These are phyloP conservation scores for Leptobrachium leishanense DNA, from an alignment of 2,113 vertebrate genomes.

Conservation along the genomic window DNA sequence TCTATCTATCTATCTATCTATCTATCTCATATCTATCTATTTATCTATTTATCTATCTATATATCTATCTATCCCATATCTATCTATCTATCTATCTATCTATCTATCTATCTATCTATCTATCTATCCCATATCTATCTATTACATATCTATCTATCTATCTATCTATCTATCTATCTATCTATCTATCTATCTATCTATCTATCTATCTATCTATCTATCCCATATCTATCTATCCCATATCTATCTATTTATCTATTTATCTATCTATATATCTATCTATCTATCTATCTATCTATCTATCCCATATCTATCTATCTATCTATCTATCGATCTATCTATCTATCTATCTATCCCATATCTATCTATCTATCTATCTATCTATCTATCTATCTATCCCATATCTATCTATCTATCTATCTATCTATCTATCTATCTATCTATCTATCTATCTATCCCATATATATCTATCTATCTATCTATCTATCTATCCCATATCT, in stretches of 20 bases:
- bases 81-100: background rate
- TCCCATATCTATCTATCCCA: too few relatives aligned
- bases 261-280: too few relatives aligned
- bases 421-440: background rate
- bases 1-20: background rate
- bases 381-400: background rate
- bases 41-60: too few relatives aligned
- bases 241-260: too few relatives aligned
- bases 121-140: background rate
- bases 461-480: background rate
- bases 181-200: background rate
- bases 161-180: background rate
- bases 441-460: too few relatives aligned
- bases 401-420: too few relatives aligned
- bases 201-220: background rate
- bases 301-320: too few relatives aligned
- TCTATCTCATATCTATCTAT: too few relatives aligned
- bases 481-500: background rate
- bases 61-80: background rate
- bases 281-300: background rate
- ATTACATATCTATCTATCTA: background rate
- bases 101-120: background rate
- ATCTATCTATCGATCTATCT: background rate
- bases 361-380: background rate
- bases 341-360: background rate